Conservation (phyloP, 2,113 vertebrate genomes). For the Corynorhinus townsendii region DNA sequence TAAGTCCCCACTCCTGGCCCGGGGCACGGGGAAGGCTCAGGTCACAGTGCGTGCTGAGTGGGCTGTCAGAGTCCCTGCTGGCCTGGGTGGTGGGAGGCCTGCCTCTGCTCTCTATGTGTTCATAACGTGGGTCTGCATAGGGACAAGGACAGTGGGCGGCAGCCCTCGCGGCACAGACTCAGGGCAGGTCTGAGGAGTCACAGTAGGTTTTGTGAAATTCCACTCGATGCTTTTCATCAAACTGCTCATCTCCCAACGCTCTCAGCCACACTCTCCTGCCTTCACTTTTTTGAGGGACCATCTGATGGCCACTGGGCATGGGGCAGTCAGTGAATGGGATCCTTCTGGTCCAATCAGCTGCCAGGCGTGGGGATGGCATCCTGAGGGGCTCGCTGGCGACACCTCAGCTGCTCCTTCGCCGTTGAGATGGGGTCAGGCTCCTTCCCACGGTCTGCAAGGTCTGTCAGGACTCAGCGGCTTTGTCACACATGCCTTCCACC, state of each 20-base stretch:
- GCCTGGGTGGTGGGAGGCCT: not conserved
- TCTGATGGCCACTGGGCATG: not conserved
- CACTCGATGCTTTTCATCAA: not conserved
- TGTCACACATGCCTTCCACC: too few species aligned
- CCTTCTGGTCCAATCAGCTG: not conserved
- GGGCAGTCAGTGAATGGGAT: not conserved
- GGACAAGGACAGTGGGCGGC: not conserved
- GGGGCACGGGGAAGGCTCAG: not conserved
- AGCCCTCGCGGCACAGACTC: not conserved
- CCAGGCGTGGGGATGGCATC: not conserved
- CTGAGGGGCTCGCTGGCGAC: not conserved
- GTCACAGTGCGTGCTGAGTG: not conserved
- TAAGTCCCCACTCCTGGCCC: not conserved
- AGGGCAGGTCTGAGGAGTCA: not conserved
- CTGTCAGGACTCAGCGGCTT: not conserved
- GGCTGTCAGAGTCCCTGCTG: not conserved
- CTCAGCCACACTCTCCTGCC: not conserved
- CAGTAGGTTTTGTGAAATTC: not conserved
- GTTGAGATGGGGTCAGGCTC: not conserved
- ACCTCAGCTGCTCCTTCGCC: not conserved
- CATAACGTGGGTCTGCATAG: not conserved
- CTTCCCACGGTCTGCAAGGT: not conserved
- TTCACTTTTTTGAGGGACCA: not conserved
- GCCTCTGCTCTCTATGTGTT: not conserved
- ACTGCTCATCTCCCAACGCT: not conserved